phyloP scores from a whole-genome alignment of 2,888 invertebrate species.

The Andricus curvator region DNA sequence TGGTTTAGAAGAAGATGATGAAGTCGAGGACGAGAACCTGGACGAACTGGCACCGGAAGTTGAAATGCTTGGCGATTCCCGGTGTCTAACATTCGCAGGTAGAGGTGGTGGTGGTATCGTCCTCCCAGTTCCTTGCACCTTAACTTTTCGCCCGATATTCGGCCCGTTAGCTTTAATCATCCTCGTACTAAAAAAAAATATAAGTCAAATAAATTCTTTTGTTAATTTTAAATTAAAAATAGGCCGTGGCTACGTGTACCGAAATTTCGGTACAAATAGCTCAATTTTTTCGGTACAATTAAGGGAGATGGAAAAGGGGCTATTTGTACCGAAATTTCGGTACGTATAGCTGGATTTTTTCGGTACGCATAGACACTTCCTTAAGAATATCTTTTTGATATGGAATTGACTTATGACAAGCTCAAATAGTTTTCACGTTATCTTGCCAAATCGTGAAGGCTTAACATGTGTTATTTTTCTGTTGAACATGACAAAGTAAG shows the following conservation, averaged over 20 bases:
- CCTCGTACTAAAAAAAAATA: conserved; percentile 84
- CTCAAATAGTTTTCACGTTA: neutral
- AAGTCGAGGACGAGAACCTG: conserved; percentile 61
- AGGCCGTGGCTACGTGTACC: too few species aligned
- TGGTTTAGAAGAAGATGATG: conserved; percentile 79
- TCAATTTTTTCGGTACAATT: too few species aligned
- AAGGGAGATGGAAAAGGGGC: too few species aligned
- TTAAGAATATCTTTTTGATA: neutral
- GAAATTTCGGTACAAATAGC: too few species aligned
- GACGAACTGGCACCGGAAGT: conserved; percentile 68
- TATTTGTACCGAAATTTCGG: too few species aligned
- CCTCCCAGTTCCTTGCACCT: conserved; percentile 81
- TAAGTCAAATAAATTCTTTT: too few species aligned
- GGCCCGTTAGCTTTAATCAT: conserved; percentile 95
- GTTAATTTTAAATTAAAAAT: neutral
- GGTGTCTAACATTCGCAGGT: conserved; percentile 70
- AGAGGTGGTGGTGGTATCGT: conserved; percentile 70
- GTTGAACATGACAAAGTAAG: neutral
- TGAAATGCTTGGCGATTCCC: conserved; percentile 71
- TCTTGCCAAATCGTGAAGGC: neutral
- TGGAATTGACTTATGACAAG: neutral
- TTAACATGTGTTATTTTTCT: neutral
- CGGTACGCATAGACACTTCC: too few species aligned
- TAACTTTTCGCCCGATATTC: conserved; percentile 93
- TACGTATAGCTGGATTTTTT: too few species aligned